Base-by-base conservation (phyloP, 2,888 invertebrate genomes). In the Leucozona laternaria region DNA sequence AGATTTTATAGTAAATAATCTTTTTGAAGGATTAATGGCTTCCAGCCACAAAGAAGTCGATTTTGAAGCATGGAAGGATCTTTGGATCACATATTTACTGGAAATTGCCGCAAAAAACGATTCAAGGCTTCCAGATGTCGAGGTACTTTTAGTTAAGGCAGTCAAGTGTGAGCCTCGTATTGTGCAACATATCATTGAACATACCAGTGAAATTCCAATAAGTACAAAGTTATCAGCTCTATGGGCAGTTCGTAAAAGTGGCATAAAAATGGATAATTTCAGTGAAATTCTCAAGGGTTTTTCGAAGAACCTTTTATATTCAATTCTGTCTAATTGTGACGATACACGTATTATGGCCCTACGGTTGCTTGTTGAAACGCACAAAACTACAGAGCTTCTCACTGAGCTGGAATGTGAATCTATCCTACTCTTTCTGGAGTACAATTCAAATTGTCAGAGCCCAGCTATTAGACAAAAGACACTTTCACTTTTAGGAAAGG, bases 331-430 rank as follows among this genome's bases (percentile, higher is more conserved):
- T 0, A 89, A 89, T 62, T 89, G 90, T 37, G 91, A 92, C 58
- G 90, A 97, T 95, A 94, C 95, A 2, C 94, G 97, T 31, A 92
- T 97, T 8, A 93, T 95, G 88, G 94, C 95, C 0, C 93, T 97
- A 66, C 94, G 95, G 0, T 92, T 97, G 22, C 91, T 97, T 40
- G 95, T 96, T 68, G 96, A 97, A 89, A 95, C 95, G 0, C 95
- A 95, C 68, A 96, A 96, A 91, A 95, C 95, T 2, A 96, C 97
- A 2, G 96, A 97, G 90, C 88, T 93, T 13, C 94, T 96, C 88
- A 91, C 93, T 0, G 77, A 90, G 0, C 92, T 93, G 53, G 97
- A 97, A 90, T 93, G 97, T 43, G 90, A 94, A 2, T 93, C 95
- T 17, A 92, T 97, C 28, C 91, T 94, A 11, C 91, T 92, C 43